These are phyloP conservation scores for Lanius collurio DNA, from an alignment of 2,113 vertebrate genomes.

Conservation along the genomic window DNA sequence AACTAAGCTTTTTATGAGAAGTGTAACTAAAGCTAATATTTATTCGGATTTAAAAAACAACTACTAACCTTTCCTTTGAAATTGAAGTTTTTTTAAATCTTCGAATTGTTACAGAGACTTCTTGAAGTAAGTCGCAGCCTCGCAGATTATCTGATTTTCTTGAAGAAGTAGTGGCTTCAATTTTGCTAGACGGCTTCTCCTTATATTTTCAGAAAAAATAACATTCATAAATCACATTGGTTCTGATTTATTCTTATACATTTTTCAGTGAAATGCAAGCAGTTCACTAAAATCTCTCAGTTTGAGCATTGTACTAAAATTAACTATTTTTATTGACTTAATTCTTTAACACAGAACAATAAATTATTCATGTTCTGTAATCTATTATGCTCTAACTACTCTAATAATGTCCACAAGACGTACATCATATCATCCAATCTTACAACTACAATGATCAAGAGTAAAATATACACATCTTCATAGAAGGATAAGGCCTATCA, in stretches of 20 bases:
- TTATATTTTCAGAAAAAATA: constrained; percentile 24
- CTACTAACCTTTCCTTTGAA: constrained; percentile 91
- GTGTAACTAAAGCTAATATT: neutral
- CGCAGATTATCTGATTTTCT: constrained; percentile 93
- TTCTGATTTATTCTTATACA: neutral
- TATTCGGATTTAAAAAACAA: neutral
- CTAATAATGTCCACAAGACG: neutral
- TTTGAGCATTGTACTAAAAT: neutral
- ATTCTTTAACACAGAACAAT: neutral
- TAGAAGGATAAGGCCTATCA: neutral
- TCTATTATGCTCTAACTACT: neutral
- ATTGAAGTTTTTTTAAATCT: constrained; percentile 97
- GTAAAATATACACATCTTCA: neutral
- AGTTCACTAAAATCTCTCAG: neutral
- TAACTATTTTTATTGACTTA: neutral
- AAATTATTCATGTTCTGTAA: neutral
- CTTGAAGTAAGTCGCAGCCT: constrained; percentile 95
- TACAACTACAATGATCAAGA: neutral
- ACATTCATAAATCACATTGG: neutral
- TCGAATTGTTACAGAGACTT: constrained; percentile 96
- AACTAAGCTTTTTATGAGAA: neutral
- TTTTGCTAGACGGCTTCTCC: constrained; percentile 92
- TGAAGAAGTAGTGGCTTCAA: constrained; percentile 79
- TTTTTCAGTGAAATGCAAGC: neutral
- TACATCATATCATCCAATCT: neutral